Percentiles rank a stretch among this genome's conserved stretches.
Conservation (phyloP, 2,797 vertebrate species). For the Champsocephalus esox region DNA sequence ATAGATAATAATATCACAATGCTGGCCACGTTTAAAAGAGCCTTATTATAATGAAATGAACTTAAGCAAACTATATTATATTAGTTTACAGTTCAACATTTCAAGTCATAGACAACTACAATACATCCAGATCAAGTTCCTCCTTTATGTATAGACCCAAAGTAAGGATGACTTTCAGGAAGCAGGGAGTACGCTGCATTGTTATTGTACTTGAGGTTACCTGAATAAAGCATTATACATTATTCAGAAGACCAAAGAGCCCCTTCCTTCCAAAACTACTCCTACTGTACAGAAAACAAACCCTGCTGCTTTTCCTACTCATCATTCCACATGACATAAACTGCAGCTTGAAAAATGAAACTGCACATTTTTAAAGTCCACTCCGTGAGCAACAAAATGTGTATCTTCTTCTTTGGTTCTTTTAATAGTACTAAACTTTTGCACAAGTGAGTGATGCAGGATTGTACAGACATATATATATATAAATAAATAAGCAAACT, state of each 20-base stretch:
- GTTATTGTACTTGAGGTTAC: constrained; percentile 18
- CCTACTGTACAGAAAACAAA: constrained; percentile 35
- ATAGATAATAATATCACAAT: background rate
- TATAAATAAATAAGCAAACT: constrained; percentile 44
- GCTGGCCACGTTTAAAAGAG: background rate
- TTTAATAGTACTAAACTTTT: constrained; percentile 20
- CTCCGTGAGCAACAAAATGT: background rate
- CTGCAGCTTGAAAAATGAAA: constrained; percentile 32
- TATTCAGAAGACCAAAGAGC: constrained; percentile 54
- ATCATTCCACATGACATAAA: constrained; percentile 38
- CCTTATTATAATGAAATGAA: background rate
- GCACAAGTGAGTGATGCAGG: constrained; percentile 17
- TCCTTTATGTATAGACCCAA: constrained; percentile 3
- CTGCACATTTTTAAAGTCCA: constrained; percentile 7
- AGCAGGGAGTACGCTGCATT: constrained; percentile 6
- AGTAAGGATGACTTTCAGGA: background rate
- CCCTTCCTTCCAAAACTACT: constrained; percentile 42
- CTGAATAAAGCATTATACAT: constrained; percentile 52
- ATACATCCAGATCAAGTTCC: background rate
- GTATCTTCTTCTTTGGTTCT: constrained; percentile 7
- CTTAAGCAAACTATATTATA: background rate
- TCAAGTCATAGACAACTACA: background rate
- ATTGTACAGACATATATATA: constrained; percentile 37
- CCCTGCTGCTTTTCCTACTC: constrained; percentile 23
- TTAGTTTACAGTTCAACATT: background rate